Evolutionary conservation across 2,113 vertebrate species (phyloP).

Genomic region (Podarcis raffonei): DNA sequence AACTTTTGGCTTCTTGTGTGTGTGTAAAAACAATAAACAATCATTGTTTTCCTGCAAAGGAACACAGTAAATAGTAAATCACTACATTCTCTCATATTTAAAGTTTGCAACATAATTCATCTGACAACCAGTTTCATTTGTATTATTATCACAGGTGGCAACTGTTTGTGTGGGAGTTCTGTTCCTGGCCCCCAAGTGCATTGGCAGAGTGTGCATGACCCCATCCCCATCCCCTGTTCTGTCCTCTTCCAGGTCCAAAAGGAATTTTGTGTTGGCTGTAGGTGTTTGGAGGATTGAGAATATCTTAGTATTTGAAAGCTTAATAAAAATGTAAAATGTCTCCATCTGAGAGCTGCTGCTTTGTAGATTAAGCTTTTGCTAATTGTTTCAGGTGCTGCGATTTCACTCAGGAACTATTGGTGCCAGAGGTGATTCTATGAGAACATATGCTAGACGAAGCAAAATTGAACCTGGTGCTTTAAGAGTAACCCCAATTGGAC

Average conservation of each 20-base stretch:
- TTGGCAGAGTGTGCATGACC: too few species aligned
- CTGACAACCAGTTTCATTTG: not conserved
- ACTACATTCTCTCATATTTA: not conserved
- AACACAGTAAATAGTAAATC: not conserved
- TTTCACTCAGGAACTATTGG: conserved; percentile 78
- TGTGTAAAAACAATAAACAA: not conserved
- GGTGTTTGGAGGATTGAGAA: not conserved
- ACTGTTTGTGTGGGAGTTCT: too few species aligned
- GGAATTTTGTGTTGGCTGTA: too few species aligned
- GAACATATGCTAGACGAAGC: conserved; percentile 82
- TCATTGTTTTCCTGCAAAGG: not conserved
- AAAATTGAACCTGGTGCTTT: conserved; percentile 74
- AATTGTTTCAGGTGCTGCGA: conserved; percentile 66
- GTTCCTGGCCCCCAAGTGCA: too few species aligned
- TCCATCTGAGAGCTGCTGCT: not conserved
- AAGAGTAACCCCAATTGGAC: conserved; percentile 79
- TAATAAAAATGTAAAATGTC: not conserved
- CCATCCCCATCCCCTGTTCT: too few species aligned
- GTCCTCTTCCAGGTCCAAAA: too few species aligned
- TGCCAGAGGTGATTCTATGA: conserved; percentile 75
- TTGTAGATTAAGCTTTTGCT: not conserved
- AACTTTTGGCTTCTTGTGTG: not conserved
- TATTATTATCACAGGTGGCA: not conserved
- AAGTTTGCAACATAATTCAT: not conserved
- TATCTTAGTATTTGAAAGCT: not conserved